A percentile compares a stretch with the other conserved stretches of the same genome.
phyloP scores from a whole-genome alignment of 2,797 vertebrate species.

The Pogoniulus pusillus region DNA sequence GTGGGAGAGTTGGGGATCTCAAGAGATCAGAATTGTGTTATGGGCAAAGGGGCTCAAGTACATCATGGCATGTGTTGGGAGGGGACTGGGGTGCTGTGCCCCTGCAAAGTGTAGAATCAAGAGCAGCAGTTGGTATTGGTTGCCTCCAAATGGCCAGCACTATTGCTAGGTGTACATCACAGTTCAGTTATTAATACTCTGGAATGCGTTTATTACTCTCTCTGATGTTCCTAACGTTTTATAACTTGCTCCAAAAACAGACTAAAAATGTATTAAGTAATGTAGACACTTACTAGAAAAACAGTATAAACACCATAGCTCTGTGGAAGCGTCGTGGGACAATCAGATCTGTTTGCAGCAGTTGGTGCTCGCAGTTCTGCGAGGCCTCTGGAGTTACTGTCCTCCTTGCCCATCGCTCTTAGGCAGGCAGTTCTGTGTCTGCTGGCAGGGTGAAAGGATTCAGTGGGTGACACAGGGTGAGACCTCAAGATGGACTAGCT shows the following conservation, averaged over 20 bases:
- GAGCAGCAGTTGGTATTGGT: background rate
- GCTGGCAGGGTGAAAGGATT: background rate
- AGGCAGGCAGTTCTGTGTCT: background rate
- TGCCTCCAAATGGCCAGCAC: background rate
- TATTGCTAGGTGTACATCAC: background rate
- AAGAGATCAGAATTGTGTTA: background rate
- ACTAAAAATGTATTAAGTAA: background rate
- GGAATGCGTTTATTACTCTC: conserved; percentile 1
- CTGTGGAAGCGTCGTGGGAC: background rate
- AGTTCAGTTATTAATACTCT: background rate
- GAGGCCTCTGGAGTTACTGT: background rate
- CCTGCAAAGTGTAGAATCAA: background rate
- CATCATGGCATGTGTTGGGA: background rate
- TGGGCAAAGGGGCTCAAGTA: background rate
- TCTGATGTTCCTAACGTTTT: conserved; percentile 16
- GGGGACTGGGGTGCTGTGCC: background rate
- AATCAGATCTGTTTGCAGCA: background rate
- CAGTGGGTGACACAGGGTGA: accelerated
- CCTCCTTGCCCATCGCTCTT: background rate
- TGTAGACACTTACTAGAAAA: background rate
- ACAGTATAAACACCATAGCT: background rate
- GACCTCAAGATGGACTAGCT: background rate
- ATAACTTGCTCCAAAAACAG: background rate
- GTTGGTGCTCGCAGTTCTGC: background rate
- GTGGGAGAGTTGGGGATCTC: background rate